Base-by-base conservation (phyloP, 1,140 invertebrate genomes). In the Platorchestia sp. region DNA sequence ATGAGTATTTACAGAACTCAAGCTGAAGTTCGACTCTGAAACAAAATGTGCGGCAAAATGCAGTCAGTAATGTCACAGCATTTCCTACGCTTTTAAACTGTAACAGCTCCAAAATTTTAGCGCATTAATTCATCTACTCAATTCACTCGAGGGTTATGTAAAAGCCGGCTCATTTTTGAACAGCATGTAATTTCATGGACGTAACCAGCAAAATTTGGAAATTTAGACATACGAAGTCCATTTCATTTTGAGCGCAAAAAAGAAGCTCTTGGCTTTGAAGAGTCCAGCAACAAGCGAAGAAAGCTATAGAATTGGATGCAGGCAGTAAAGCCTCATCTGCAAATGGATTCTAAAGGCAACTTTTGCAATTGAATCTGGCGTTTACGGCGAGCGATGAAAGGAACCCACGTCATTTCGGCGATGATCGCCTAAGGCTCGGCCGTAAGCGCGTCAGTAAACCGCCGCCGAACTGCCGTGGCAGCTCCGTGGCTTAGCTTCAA, bases 291-390 rank as follows among this genome's bases (percentile, higher is more conserved):
- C 41, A 93, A n/a, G 43, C 45, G 41, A 42, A 44, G 44, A 44
- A 93, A 93, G 91, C 91, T n/a, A 19, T 44, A 93, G 91, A 93
- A 93, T 93, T 93, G 91, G 91, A 45, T 45, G 91, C 44, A 42
- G 45, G 91, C 44, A 42, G 40, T 93, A 93, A 93, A 93, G 43
- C 44, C 91, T 93, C 91, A 93, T 93, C 91, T 93, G 91, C 91
- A 93, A 93, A 93, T 93, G 91, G 91, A 93, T 93, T 93, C 91
- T 93, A 93, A 93, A 93, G 40, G 43, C 91, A 93, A 93, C 91
- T 93, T 93, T 93, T 93, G 91, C 91, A 93, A 93, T 93, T 93
- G 91, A 93, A 93, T 93, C 91, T 93, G 91, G 91, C 91, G 91
- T 93, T 44, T 93, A 93, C 44, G 6, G 91, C 44, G 41, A 45